Evolutionary conservation across 2,113 vertebrate genomes (phyloP).

Genomic region (Narcine bancroftii): DNA sequence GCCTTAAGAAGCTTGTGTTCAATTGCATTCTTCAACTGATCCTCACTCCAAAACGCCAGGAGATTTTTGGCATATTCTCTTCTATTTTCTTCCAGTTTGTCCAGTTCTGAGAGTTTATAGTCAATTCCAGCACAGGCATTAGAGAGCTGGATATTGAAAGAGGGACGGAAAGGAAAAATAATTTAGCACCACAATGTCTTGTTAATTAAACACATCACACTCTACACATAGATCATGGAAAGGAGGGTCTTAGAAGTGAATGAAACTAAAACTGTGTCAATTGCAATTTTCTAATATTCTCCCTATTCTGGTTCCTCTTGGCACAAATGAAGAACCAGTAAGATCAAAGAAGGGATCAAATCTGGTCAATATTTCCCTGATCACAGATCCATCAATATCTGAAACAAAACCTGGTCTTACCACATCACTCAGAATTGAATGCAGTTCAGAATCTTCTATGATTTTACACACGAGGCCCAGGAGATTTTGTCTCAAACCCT

Average conservation of each 20-base stretch:
- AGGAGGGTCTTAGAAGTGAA: neutral
- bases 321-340: neutral
- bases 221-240: neutral
- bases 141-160: neutral
- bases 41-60: slow-evolving; percentile 1
- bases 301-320: neutral
- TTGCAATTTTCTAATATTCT: neutral
- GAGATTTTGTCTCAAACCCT: neutral
- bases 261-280: neutral
- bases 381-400: neutral
- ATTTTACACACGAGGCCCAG: neutral
- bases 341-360: neutral
- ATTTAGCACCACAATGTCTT: neutral
- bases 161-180: neutral
- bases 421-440: neutral
- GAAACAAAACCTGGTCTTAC: neutral
- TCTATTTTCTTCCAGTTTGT: neutral
- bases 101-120: neutral
- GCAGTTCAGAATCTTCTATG: neutral
- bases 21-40: neutral
- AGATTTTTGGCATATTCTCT: neutral
- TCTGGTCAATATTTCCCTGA: neutral
- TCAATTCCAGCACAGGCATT: slow-evolving; percentile 15
- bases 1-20: neutral
- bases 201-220: neutral